Base-by-base conservation (phyloP, 2,888 invertebrate species). In the Calameuta filiformis region DNA sequence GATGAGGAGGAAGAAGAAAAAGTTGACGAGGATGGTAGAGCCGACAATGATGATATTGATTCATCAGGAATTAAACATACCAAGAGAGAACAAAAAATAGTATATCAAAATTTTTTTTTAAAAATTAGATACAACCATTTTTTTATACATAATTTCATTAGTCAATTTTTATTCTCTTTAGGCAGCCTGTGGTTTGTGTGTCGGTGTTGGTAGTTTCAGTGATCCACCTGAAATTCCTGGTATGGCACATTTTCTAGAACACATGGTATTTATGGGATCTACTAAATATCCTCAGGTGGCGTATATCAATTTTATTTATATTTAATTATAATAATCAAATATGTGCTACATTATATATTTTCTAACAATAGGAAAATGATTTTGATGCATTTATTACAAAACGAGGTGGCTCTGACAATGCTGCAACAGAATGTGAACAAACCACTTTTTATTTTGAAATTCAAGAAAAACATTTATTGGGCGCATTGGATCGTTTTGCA, bases 261-360 rank as follows among this genome's bases (percentile, higher is more conserved):
- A 97, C 90, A 97, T 98, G 98, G 96, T 98, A 34, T 98, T 98
- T 89, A 98, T 98, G 98, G 98, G 98, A 56, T 97, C 97, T 83
- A 94, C 96, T 87, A 98, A 97, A 89, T 98, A 95, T 90, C 97
- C 96, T 12, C 93, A 94, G 89, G 98, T 98, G 92, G 30, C 33
- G 40, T 56, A 23, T 40, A 15, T 40, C 12, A 23, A 73, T 37
- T n/a, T 30, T 12, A 73, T 74, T 12, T 33, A 73, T 34, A n/a
- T 37, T 15, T 30, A 4, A 73, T 74, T 34, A n/a, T 40, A 75
- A 56, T 56, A 56, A 56, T 56, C 3, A 11, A 73, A 73, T 34
- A 23, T 73, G 34, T 23, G 9, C 23, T 4, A 30, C 0, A 11
- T 34, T n/a, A 73, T 30, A 12, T 12, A 40, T 37, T 73, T 35